Conservation (phyloP, 1,140 invertebrate species). For the Helicoverpa zea region DNA sequence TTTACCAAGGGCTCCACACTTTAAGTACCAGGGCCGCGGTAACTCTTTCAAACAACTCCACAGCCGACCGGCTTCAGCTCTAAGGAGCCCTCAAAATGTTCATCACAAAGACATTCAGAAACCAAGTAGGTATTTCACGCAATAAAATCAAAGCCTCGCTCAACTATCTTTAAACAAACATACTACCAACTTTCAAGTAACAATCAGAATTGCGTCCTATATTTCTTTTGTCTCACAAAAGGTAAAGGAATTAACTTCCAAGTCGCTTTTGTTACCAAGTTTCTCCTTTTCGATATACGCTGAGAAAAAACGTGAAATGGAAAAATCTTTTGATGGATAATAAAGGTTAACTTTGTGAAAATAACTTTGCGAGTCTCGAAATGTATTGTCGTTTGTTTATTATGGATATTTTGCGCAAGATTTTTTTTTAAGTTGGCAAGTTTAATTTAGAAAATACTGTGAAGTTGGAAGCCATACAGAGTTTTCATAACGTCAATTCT, state of each 20-base stretch:
- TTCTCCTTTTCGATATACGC: conserved; percentile 1
- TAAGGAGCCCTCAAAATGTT: too few species aligned
- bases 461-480: background rate
- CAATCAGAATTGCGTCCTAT: conserved; percentile 3
- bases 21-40: too few species aligned
- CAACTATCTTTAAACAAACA: background rate
- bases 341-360: conserved; percentile 4
- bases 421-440: background rate
- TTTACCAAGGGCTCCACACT: too few species aligned
- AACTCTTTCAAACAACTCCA: too few species aligned
- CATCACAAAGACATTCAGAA: background rate
- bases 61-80: too few species aligned
- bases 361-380: conserved; percentile 20
- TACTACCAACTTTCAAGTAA: background rate
- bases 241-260: conserved; percentile 32
- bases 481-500: too few species aligned
- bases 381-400: conserved; percentile 13
- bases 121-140: background rate
- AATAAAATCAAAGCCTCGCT: background rate
- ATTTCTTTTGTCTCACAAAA: conserved; percentile 36
- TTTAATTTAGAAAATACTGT: too few species aligned
- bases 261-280: conserved; percentile 26
- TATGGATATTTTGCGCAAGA: background rate
- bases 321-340: conserved; percentile 32
- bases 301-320: conserved; percentile 15